Base-by-base conservation (phyloP, 2,888 invertebrate genomes). In the Ennomos fuscantarius region DNA sequence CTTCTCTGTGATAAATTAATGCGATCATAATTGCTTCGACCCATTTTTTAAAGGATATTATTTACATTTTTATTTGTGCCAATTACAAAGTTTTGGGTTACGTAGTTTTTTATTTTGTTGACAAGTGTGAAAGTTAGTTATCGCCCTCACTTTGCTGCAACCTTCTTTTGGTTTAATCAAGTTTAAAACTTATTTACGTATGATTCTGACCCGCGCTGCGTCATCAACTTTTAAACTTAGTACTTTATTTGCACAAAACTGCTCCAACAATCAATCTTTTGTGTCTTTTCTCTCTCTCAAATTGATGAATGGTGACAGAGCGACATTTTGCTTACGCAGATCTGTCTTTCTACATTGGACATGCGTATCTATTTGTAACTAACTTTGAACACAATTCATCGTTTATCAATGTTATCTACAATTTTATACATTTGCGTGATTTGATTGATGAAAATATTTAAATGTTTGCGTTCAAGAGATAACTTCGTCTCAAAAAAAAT, bases 301-400 rank as follows among this genome's bases (percentile, higher is more conserved):
- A 63, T 65, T 64, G 65, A 67, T 67, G 57, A 64, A 65, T 64
- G 61, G 62, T 57, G 66, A 64, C 60, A 47, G 58, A 60, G 41
- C 59, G 55, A 54, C 59, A 42, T 55, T 60, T 60, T 55, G 53
- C 54, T 57, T 55, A 53, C 50, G 24, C 45, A 54, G 52, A 61
- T 64, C 61, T 59, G 48, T 61, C 60, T 66, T 46, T 55, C 12
- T 40, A 40, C 39, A 36, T 44, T 47, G 47, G 41, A 55, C 43
- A 51, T 32, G 47, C 48, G 47, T 47, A 40, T 59, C 43, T 54
- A 46, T 54, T 46, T 42, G 43, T 39, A 40, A 40, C 34, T 37
- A 52, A 57, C 39, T 57, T 52, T 57, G 37, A 37, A 33, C 42
- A 39, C 42, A 39, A 50, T 35, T 44, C 52, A 57, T 48, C 52